Percentiles rank a stretch among this genome's conserved stretches.
Evolutionary conservation across 2,888 invertebrate genomes (phyloP).

Genomic region (Bombylius major): DNA sequence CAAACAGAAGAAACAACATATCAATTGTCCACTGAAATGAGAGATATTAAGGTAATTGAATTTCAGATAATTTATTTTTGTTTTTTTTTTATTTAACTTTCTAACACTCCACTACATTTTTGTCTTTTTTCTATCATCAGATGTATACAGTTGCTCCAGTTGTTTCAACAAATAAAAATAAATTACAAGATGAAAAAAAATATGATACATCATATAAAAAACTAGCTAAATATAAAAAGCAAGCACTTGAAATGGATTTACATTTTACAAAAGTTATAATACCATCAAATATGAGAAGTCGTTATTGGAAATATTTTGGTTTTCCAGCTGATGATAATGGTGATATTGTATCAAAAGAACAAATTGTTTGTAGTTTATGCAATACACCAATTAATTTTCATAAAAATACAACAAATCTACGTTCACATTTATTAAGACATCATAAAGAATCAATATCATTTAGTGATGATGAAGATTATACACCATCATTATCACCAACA

Average conservation of each 20-base stretch:
- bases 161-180: too few species aligned
- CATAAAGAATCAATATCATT: slow-evolving; percentile 21
- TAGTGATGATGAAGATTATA: neutral
- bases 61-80: too few species aligned
- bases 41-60: too few species aligned
- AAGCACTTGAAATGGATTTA: neutral
- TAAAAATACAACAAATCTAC: slow-evolving; percentile 16
- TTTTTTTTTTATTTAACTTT: too few species aligned
- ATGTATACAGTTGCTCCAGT: too few species aligned
- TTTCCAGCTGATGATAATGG: slow-evolving; percentile 11
- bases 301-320: slow-evolving; percentile 15
- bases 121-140: too few species aligned
- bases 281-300: slow-evolving; percentile 12
- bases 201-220: too few species aligned
- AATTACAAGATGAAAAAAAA: too few species aligned
- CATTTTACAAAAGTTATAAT: slow-evolving; percentile 1
- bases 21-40: too few species aligned
- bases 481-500: neutral
- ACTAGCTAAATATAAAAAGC: neutral
- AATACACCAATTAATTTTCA: slow-evolving; percentile 9
- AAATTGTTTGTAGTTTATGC: slow-evolving; percentile 13
- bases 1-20: too few species aligned
- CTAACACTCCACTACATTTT: too few species aligned
- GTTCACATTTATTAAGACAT: slow-evolving; percentile 31
- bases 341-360: slow-evolving; percentile 10